Percentiles rank a stretch among this genome's conserved stretches.
phyloP scores from a whole-genome alignment of 2,888 invertebrate species.

The Mermis nigrescens region DNA sequence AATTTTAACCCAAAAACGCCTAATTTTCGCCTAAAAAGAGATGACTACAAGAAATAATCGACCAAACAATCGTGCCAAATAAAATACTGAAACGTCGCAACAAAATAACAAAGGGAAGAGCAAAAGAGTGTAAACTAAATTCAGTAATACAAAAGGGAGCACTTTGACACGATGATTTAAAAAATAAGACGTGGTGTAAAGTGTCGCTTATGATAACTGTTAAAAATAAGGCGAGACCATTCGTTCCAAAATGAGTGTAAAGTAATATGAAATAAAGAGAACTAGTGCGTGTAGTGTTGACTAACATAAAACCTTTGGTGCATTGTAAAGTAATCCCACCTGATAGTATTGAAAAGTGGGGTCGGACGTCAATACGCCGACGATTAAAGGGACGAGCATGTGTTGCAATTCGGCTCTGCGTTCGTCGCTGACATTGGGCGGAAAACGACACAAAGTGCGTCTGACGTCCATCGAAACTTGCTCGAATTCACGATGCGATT shows the following conservation, averaged over 20 bases:
- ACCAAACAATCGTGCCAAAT: too few relatives aligned
- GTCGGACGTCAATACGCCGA: conserved; percentile 23
- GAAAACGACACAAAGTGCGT: conserved; percentile 22
- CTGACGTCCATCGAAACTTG: conserved; percentile 30
- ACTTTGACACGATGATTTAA: too few relatives aligned
- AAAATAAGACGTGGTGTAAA: too few relatives aligned
- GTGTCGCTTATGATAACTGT: too few relatives aligned
- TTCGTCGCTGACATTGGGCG: conserved; percentile 21
- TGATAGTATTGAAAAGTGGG: conserved; percentile 29
- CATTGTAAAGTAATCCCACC: conserved; percentile 14
- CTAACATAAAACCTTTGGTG: not conserved
- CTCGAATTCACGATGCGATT: conserved; percentile 21
- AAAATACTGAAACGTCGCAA: too few relatives aligned
- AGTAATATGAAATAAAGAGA: not conserved
- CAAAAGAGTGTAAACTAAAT: too few relatives aligned
- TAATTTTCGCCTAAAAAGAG: too few relatives aligned
- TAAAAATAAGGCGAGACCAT: too few relatives aligned
- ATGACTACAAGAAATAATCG: too few relatives aligned
- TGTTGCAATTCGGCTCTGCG: conserved; percentile 17
- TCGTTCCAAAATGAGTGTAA: not conserved
- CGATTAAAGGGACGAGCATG: conserved; percentile 26
- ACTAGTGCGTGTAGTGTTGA: not conserved
- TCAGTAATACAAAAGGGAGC: too few relatives aligned
- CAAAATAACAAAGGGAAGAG: too few relatives aligned
- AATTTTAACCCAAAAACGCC: too few relatives aligned